Percentiles rank a stretch among this genome's conserved stretches.
Evolutionary conservation across 2,888 invertebrate genomes (phyloP).

Genomic region (Microctonus aethiopoides): DNA sequence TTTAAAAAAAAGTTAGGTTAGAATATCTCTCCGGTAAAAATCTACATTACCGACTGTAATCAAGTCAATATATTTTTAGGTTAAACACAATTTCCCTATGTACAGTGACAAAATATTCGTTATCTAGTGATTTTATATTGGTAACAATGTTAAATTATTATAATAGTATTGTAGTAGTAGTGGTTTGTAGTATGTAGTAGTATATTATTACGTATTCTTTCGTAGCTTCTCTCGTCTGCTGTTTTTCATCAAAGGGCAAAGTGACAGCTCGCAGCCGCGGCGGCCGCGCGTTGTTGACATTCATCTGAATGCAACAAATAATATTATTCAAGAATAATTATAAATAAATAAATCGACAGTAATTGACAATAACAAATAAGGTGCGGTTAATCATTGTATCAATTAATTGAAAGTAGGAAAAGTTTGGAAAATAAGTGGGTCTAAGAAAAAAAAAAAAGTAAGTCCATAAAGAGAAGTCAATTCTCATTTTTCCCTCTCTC

Average conservation of each 20-base stretch:
- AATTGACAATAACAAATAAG: constrained; percentile 14
- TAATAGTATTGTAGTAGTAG: no score
- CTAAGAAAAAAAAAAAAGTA: constrained; percentile 4
- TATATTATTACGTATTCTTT: neutral
- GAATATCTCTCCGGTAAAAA: neutral
- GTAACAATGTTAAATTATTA: neutral
- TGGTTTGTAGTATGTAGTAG: no score
- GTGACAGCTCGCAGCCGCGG: constrained; percentile 43
- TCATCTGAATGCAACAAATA: constrained; percentile 34
- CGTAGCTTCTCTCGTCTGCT: neutral
- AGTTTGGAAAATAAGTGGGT: constrained; percentile 7
- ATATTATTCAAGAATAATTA: constrained; percentile 12
- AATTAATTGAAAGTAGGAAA: neutral
- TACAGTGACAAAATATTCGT: neutral
- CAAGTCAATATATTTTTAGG: neutral
- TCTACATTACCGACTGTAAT: neutral
- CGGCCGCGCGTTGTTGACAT: constrained; percentile 45
- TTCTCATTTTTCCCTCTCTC: constrained; percentile 44
- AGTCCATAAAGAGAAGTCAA: constrained; percentile 14
- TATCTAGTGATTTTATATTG: neutral
- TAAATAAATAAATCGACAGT: constrained; percentile 3
- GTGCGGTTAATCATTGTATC: constrained; percentile 14
- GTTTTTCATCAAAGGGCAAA: constrained; percentile 40
- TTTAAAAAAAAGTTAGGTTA: constrained; percentile 21
- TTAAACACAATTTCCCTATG: neutral